A percentile compares a stretch with the other conserved stretches of the same genome.
phyloP scores from a whole-genome alignment of 2,888 invertebrate species.

The Drosophila aldrichi region DNA sequence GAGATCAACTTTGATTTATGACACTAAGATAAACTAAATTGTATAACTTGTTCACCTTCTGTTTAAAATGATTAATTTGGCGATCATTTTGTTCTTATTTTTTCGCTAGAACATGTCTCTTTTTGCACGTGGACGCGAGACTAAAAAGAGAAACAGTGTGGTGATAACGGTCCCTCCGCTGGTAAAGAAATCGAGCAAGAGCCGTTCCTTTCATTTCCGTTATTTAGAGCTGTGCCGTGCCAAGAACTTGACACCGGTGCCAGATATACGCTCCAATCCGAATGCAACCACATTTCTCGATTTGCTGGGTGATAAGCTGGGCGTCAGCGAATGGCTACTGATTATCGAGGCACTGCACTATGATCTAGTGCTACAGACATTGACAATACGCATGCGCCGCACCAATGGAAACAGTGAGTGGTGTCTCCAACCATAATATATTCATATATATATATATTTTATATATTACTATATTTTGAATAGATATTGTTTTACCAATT shows the following conservation, averaged over 20 bases:
- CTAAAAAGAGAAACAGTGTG: constrained; percentile 37
- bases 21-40: neutral
- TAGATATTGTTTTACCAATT: constrained; percentile 81
- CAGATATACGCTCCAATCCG: constrained; percentile 81
- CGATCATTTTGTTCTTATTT: too few species aligned
- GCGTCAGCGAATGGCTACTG: constrained; percentile 91
- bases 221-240: constrained; percentile 84
- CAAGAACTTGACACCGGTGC: constrained; percentile 81
- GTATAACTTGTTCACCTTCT: neutral
- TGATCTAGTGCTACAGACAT: constrained; percentile 90
- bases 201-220: constrained; percentile 84
- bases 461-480: neutral
- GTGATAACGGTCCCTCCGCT: constrained; percentile 53
- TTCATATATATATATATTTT: neutral
- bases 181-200: constrained; percentile 81
- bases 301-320: constrained; percentile 91
- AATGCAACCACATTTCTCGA: constrained; percentile 87
- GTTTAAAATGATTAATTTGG: neutral
- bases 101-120: constrained; percentile 54
- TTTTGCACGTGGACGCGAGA: constrained; percentile 35
- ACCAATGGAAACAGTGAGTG: constrained; percentile 77
- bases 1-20: neutral
- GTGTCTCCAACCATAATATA: neutral
- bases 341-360: constrained; percentile 90
- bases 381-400: constrained; percentile 88